Percentiles rank a stretch among this genome's conserved stretches.
Conservation (phyloP, 1,140 invertebrate genomes). For the Sitodiplosis mosellana region DNA sequence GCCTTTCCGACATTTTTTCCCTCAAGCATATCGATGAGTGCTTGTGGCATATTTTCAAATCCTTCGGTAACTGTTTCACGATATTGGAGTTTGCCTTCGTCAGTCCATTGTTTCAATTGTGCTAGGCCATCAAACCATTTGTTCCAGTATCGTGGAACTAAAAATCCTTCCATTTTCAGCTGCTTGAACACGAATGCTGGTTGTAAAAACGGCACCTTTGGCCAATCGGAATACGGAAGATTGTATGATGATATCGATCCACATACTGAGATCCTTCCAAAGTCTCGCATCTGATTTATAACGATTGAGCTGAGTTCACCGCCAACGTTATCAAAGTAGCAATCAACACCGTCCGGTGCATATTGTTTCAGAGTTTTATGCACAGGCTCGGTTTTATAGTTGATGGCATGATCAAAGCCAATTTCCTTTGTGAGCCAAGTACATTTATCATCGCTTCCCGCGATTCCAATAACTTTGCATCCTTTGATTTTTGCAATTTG, state of each 20-base stretch:
- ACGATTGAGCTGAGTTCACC: conserved; percentile 38
- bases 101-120: conserved; percentile 35
- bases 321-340: conserved; percentile 50
- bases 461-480: conserved; percentile 49
- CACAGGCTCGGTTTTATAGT: conserved; percentile 48
- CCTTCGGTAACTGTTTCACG: conserved; percentile 38
- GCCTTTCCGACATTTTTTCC: conserved; percentile 45
- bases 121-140: conserved; percentile 21
- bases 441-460: conserved; percentile 48
- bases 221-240: background rate
- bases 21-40: conserved; percentile 38
- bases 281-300: conserved; percentile 36
- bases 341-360: conserved; percentile 44
- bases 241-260: conserved; percentile 28
- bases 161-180: conserved; percentile 41
- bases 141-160: conserved; percentile 28
- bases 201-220: conserved; percentile 25
- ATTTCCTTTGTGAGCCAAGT: conserved; percentile 41
- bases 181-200: conserved; percentile 30
- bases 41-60: conserved; percentile 43
- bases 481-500: conserved; percentile 55
- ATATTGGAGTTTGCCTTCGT: conserved; percentile 38
- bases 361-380: conserved; percentile 30
- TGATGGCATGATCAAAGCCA: conserved; percentile 49
- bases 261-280: conserved; percentile 37